Evolutionary conservation across 2,888 invertebrate genomes (phyloP).

Genomic region (Morpho deidamia): DNA sequence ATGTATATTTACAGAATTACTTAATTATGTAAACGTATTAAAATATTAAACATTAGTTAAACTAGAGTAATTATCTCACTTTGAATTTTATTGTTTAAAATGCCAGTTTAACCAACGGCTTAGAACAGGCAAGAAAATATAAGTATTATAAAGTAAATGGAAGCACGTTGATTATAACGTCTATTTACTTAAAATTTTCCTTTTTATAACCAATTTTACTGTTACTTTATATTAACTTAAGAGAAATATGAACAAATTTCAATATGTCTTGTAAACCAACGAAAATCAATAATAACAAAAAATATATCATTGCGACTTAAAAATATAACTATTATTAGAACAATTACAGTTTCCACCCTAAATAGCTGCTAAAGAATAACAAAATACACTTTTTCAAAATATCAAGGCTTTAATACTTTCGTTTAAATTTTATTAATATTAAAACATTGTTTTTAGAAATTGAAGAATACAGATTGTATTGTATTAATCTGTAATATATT

Average conservation of each 20-base stretch:
- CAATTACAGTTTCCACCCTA: too few relatives aligned
- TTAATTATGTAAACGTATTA: constrained; percentile 26
- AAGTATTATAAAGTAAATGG: constrained; percentile 30
- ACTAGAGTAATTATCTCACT: constrained; percentile 41
- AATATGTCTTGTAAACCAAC: too few relatives aligned
- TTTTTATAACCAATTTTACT: background rate
- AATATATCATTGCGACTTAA: background rate
- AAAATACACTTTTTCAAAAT: too few relatives aligned
- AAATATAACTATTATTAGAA: background rate
- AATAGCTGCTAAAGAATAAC: too few relatives aligned
- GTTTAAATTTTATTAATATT: too few relatives aligned
- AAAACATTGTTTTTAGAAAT: too few relatives aligned
- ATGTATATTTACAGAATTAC: constrained; percentile 51
- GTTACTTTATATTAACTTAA: too few relatives aligned
- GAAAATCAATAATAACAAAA: background rate
- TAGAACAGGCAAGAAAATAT: constrained; percentile 37
- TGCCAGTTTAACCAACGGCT: constrained; percentile 22
- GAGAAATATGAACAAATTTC: too few relatives aligned
- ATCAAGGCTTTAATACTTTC: too few relatives aligned
- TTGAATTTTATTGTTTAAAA: constrained; percentile 31
- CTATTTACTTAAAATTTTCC: background rate
- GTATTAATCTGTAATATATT: too few relatives aligned
- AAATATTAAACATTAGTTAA: constrained; percentile 36
- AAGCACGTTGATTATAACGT: constrained; percentile 36
- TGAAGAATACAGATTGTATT: too few relatives aligned